Conservation (phyloP, 2,888 invertebrate genomes). For the Pterostichus niger region DNA sequence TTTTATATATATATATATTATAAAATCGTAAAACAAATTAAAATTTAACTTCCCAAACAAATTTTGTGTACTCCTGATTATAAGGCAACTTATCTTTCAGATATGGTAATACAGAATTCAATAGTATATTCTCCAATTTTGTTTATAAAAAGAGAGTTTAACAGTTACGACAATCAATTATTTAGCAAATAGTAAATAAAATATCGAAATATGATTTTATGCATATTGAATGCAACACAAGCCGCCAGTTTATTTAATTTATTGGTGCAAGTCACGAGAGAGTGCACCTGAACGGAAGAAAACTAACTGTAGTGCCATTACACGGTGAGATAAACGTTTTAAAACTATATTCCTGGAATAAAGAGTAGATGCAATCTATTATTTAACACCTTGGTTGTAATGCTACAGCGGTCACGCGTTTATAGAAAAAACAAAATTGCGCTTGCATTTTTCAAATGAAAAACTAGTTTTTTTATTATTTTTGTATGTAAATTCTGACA, state of each 20-base stretch:
- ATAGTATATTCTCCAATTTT: not conserved
- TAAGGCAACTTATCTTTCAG: constrained; percentile 17
- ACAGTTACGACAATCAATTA: constrained; percentile 32
- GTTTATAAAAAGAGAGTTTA: constrained; percentile 22
- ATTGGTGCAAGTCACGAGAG: constrained; percentile 49
- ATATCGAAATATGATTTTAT: constrained; percentile 49
- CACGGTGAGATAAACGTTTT: constrained; percentile 31
- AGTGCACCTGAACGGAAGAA: constrained; percentile 53
- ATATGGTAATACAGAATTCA: not conserved
- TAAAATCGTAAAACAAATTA: no score
- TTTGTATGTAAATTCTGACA: constrained; percentile 50
- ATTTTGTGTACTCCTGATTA: not conserved
- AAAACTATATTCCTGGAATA: constrained; percentile 42
- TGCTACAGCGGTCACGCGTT: constrained; percentile 30
- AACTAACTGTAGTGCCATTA: constrained; percentile 48
- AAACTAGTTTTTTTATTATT: constrained; percentile 30
- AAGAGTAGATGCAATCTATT: constrained; percentile 42
- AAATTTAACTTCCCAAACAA: no score
- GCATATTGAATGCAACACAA: constrained; percentile 39
- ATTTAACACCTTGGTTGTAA: constrained; percentile 37
- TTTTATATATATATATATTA: no score
- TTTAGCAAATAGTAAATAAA: constrained; percentile 16
- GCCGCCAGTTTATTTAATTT: constrained; percentile 29
- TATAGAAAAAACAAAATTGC: constrained; percentile 35
- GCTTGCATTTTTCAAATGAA: constrained; percentile 28